Evolutionary conservation across 2,888 invertebrate species (phyloP).

Genomic region (Norana najaformis): DNA sequence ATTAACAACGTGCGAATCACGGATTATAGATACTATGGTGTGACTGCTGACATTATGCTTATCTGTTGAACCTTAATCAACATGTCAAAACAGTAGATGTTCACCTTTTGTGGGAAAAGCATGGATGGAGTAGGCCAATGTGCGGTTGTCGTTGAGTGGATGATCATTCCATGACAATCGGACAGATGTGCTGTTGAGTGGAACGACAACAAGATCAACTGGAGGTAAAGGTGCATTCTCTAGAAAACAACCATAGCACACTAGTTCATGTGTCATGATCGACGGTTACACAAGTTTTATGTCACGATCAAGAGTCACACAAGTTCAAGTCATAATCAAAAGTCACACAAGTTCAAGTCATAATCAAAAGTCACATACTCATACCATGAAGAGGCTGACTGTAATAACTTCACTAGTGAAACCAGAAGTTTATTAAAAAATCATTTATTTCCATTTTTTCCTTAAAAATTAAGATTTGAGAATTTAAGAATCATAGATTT

Average conservation of each 20-base stretch:
- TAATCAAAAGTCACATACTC: too few species aligned
- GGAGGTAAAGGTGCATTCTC: conserved; percentile 20
- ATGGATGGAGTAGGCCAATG: neutral
- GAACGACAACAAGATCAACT: neutral
- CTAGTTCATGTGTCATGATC: neutral
- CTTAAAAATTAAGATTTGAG: neutral
- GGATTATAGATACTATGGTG: too few species aligned
- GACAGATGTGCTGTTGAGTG: neutral
- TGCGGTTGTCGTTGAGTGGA: neutral
- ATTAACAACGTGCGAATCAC: too few species aligned
- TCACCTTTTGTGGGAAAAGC: conserved; percentile 9
- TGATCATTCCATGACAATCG: neutral
- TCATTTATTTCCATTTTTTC: neutral
- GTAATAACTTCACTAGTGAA: neutral
- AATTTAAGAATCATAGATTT: neutral
- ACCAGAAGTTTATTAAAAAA: neutral
- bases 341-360: too few species aligned
- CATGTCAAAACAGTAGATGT: neutral
- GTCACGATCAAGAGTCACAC: too few species aligned
- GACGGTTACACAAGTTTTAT: too few species aligned
- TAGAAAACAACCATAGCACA: neutral
- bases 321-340: too few species aligned
- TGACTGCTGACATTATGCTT: too few species aligned
- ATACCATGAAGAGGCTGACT: too few species aligned
- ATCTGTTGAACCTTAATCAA: too few species aligned